Conservation (phyloP, 2,113 vertebrate genomes). For the Alouatta palliata region DNA sequence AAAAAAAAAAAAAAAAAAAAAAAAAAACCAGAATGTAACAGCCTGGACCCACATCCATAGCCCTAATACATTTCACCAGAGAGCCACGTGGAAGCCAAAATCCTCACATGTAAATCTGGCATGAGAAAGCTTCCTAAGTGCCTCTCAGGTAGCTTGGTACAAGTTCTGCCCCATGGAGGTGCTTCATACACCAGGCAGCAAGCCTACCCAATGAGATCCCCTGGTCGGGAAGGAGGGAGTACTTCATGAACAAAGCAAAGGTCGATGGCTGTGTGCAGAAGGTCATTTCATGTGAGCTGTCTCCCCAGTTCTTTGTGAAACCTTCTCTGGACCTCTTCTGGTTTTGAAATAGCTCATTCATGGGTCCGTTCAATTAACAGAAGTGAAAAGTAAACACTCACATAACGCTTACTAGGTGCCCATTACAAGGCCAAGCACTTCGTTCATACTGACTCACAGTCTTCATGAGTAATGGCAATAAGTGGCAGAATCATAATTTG, state of each 20-base stretch:
- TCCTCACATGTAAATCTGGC: neutral
- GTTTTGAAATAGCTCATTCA: neutral
- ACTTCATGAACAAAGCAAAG: neutral
- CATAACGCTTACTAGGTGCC: neutral
- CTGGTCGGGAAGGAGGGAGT: neutral
- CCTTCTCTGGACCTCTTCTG: neutral
- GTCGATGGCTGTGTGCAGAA: neutral
- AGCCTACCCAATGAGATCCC: neutral
- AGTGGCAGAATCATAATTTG: neutral
- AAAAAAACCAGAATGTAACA: neutral
- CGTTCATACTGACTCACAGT: neutral
- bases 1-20: no score
- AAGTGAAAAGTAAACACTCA: neutral
- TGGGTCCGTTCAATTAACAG: neutral
- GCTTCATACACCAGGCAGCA: neutral
- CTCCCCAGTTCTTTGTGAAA: neutral
- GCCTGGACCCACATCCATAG: neutral
- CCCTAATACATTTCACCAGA: neutral
- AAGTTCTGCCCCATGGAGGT: neutral
- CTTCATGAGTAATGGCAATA: neutral
- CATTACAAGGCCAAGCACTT: neutral
- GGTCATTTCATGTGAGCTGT: neutral
- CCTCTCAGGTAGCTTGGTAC: neutral
- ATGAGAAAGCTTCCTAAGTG: neutral
- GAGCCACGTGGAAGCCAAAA: neutral